Evolutionary conservation across 1,140 invertebrate genomes (phyloP).

Genomic region (Leptinotarsa undecemlineata): DNA sequence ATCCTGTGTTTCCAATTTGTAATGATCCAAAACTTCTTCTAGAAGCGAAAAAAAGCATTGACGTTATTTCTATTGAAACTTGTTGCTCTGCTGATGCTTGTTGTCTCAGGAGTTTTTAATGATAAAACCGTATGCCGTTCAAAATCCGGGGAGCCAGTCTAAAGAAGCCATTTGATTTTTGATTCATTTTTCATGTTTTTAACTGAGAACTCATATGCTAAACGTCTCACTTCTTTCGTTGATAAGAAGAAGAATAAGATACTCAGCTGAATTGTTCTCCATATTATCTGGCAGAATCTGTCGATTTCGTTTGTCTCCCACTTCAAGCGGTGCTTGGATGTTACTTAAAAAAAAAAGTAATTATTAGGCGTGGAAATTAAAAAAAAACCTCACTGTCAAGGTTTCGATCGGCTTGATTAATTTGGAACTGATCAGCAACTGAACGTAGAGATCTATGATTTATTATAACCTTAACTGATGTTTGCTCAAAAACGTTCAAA

Average conservation of each 20-base stretch:
- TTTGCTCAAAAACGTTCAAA: too few relatives aligned
- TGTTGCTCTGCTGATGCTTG: not conserved
- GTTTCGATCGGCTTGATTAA: not conserved
- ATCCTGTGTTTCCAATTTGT: too few relatives aligned
- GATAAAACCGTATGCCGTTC: not conserved
- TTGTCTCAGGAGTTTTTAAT: not conserved
- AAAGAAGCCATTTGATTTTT: not conserved
- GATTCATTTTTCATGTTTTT: not conserved
- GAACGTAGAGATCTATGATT: constrained; percentile 11
- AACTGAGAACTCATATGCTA: constrained; percentile 7
- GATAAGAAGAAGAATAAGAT: constrained; percentile 9
- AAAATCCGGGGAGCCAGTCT: not conserved
- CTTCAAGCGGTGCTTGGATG: not conserved
- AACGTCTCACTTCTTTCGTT: not conserved
- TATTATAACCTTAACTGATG: not conserved
- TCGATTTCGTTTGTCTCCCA: constrained; percentile 1
- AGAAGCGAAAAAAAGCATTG: too few relatives aligned
- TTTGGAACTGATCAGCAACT: constrained; percentile 6
- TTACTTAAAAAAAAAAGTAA: not conserved
- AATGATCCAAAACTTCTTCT: too few relatives aligned
- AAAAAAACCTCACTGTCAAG: not conserved
- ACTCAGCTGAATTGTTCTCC: constrained; percentile 14
- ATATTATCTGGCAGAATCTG: constrained; percentile 11
- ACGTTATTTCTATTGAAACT: too few relatives aligned
- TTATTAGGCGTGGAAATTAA: not conserved